Conservation (phyloP, 2,888 invertebrate genomes). For the Rapana venosa region DNA sequence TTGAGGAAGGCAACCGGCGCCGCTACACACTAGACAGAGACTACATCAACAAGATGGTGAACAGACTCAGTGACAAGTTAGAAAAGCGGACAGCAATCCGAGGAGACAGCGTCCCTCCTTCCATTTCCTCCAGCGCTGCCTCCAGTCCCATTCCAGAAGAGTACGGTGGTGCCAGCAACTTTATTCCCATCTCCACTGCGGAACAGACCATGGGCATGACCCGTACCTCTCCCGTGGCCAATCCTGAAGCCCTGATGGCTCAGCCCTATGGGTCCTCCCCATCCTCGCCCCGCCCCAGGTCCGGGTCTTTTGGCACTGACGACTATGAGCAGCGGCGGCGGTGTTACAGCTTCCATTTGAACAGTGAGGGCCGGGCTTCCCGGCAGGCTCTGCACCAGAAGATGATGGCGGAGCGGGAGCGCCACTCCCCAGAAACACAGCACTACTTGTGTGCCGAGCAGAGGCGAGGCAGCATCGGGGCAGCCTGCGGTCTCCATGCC, state of each 20-base stretch:
- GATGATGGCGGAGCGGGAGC: slow-evolving; percentile 52
- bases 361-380: slow-evolving; percentile 69
- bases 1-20: slow-evolving; percentile 68
- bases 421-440: slow-evolving; percentile 58
- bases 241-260: slow-evolving; percentile 61
- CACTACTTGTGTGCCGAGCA: slow-evolving; percentile 66
- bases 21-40: slow-evolving; percentile 70
- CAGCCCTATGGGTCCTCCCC: slow-evolving; percentile 53
- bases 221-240: slow-evolving; percentile 62
- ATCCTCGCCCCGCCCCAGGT: slow-evolving; percentile 63
- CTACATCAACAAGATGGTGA: slow-evolving; percentile 71
- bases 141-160: slow-evolving; percentile 72
- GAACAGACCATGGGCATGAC: slow-evolving; percentile 63
- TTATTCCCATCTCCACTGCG: slow-evolving; percentile 65
- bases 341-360: slow-evolving; percentile 72
- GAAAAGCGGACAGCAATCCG: slow-evolving; percentile 63
- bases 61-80: slow-evolving; percentile 64
- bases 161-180: slow-evolving; percentile 54
- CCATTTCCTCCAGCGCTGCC: slow-evolving; percentile 66
- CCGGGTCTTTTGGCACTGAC: slow-evolving; percentile 68
- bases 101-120: slow-evolving; percentile 70
- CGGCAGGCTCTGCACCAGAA: slow-evolving; percentile 56
- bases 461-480: slow-evolving; percentile 70
- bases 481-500: slow-evolving; percentile 66
- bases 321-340: slow-evolving; percentile 66